Conservation (phyloP, 2,797 vertebrate genomes). For the Crypturellus tataupa region DNA sequence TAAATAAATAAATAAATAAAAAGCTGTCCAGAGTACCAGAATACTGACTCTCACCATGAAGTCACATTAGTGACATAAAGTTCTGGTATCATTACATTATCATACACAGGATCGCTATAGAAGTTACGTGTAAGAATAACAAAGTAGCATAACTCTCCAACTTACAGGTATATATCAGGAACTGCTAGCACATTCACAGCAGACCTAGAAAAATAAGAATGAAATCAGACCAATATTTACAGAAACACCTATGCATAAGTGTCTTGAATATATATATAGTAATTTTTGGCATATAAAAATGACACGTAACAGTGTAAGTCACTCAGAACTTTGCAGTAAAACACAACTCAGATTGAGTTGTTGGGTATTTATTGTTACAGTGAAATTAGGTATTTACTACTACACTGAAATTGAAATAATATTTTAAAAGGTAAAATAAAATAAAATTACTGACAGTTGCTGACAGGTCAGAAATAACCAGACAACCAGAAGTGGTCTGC, state of each 20-base stretch:
- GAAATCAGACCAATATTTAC: constrained; percentile 3
- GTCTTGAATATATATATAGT: not conserved
- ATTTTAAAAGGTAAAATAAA: not conserved
- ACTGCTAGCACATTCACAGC: not conserved
- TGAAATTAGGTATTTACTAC: not conserved
- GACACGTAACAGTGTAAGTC: not conserved
- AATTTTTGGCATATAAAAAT: not conserved
- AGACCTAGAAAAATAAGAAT: not conserved
- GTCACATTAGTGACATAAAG: not conserved
- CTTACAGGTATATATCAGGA: not conserved
- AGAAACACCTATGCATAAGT: not conserved
- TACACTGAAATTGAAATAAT: not conserved
- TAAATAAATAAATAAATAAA: not conserved
- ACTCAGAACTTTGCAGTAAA: not conserved
- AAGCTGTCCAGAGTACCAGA: not conserved
- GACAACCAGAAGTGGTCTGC: constrained; percentile 5
- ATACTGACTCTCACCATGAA: not conserved
- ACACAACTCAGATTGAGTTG: not conserved
- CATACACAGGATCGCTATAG: not conserved
- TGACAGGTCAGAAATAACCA: constrained; percentile 25
- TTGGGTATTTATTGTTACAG: not conserved
- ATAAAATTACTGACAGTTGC: not conserved
- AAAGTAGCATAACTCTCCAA: not conserved
- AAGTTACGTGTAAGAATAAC: not conserved
- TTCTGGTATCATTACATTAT: not conserved